Evolutionary conservation across 2,113 vertebrate species (phyloP), one percentile per base, ranked within the genome.

Genomic region (Abramis brama): DNA sequence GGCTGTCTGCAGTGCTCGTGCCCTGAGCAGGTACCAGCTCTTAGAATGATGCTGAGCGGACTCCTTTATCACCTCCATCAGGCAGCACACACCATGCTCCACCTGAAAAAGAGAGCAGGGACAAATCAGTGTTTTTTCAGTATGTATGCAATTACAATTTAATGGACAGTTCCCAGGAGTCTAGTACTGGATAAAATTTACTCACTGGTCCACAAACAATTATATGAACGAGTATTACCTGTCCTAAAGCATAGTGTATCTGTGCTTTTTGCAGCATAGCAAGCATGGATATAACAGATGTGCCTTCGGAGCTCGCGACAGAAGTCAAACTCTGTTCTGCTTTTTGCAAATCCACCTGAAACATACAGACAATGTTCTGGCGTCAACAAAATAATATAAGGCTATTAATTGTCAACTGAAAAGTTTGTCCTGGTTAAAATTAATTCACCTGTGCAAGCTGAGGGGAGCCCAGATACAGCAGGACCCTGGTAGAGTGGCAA

Each of bases 1-100:
- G 73, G 94, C 92, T n/a, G 92, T 88, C 85, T 96, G 95, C 3
- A 98, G 92, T 4, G 93, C 89, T 1, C 91, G 94, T 71, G 96
- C 97, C 36, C 95, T 94, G 15, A 99, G 92, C 84, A 99, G 86
- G 91, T 97, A 97, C 96, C 96, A 98, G 84, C 91, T 93, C 87
- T 96, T 97, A 0, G 95, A 95, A 17, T 90, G 89, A 87, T 92
- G 96, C 82, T 95, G 95, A 47, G 95, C 94, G 0, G 94, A 93
- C 87, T 96, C 90, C 91, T 91, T 93, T 4, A 98, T 93, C 60
- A 96, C 95, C 36, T 91, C 91, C 66, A 95, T 93, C 82, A 99
- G 79, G 33, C 94, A 87, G 7, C 84, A 21, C 8, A 96, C 88
- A 0, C 97, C 97, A 23, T 88, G 85, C 12, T 93, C 85, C 75